These are phyloP conservation scores for Perca schrenkii DNA, from an alignment of 2,113 vertebrate genomes.

Conservation along the genomic window DNA sequence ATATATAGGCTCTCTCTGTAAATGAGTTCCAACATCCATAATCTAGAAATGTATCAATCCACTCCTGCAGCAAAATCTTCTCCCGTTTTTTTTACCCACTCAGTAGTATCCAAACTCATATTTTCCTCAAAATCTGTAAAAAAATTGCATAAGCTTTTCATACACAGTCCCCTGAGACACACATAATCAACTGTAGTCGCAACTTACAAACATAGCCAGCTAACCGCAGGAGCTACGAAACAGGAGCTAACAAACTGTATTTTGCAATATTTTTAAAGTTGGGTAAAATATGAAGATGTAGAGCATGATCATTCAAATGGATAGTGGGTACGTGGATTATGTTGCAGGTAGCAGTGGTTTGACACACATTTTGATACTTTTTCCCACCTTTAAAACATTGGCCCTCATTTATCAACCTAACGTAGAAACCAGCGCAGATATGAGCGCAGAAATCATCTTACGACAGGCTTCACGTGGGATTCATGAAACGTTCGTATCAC, in stretches of 20 bases:
- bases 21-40: background rate
- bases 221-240: background rate
- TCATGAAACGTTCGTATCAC: too few species aligned
- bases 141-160: slow-evolving; percentile 4
- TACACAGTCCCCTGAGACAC: background rate
- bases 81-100: background rate
- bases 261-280: background rate
- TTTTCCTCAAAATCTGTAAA: slow-evolving; percentile 2
- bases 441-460: too few species aligned
- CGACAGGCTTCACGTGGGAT: too few species aligned
- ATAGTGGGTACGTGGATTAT: background rate
- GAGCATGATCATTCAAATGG: background rate
- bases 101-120: background rate
- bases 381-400: background rate
- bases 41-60: slow-evolving; percentile 2
- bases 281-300: slow-evolving; percentile 4
- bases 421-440: too few species aligned
- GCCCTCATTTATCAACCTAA: too few species aligned
- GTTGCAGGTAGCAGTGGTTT: background rate
- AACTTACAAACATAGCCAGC: background rate
- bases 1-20: background rate
- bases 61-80: background rate
- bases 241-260: background rate
- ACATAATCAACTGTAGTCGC: background rate
- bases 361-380: background rate